Conservation (phyloP, 2,888 invertebrate species). For the Phaonia tiefii region DNA sequence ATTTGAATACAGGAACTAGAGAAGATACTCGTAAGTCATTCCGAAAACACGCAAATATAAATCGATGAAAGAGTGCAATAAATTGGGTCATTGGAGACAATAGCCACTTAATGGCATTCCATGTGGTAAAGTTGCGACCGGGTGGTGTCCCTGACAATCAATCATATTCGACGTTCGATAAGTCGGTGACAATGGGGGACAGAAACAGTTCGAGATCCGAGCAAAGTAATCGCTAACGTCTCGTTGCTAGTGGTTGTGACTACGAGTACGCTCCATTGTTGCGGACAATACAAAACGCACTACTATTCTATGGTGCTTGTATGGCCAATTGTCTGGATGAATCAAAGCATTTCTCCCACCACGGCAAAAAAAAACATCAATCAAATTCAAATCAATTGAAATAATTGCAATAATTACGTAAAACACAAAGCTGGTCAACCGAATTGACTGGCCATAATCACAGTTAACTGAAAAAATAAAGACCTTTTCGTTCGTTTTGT, state of each 20-base stretch:
- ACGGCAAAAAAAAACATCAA: slow-evolving; percentile 40
- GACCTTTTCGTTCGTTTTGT: slow-evolving; percentile 6
- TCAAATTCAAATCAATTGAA: slow-evolving; percentile 53
- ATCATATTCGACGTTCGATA: slow-evolving; percentile 51
- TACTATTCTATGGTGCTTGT: neutral
- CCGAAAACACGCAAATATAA: slow-evolving; percentile 15
- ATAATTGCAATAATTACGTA: slow-evolving; percentile 67
- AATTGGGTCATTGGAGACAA: slow-evolving; percentile 55
- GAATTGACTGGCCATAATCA: slow-evolving; percentile 7
- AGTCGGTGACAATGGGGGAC: slow-evolving; percentile 24
- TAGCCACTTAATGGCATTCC: slow-evolving; percentile 22
- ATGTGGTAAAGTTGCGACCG: slow-evolving; percentile 35
- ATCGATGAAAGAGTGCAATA: slow-evolving; percentile 24
- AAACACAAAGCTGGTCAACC: slow-evolving; percentile 42
- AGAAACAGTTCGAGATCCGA: slow-evolving; percentile 17
- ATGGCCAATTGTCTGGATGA: slow-evolving; percentile 13
- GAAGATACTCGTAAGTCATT: slow-evolving; percentile 49
- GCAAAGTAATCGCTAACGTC: neutral
- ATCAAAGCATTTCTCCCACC: neutral
- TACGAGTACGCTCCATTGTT: neutral
- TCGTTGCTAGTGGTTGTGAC: slow-evolving; percentile 2
- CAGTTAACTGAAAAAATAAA: slow-evolving; percentile 55
- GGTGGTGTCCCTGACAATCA: slow-evolving; percentile 30
- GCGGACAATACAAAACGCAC: slow-evolving; percentile 8
- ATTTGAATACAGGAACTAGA: neutral